A percentile compares a stretch with the other conserved stretches of the same genome.
phyloP scores from a whole-genome alignment of 2,113 vertebrate species.

The Serilophus lunatus region DNA sequence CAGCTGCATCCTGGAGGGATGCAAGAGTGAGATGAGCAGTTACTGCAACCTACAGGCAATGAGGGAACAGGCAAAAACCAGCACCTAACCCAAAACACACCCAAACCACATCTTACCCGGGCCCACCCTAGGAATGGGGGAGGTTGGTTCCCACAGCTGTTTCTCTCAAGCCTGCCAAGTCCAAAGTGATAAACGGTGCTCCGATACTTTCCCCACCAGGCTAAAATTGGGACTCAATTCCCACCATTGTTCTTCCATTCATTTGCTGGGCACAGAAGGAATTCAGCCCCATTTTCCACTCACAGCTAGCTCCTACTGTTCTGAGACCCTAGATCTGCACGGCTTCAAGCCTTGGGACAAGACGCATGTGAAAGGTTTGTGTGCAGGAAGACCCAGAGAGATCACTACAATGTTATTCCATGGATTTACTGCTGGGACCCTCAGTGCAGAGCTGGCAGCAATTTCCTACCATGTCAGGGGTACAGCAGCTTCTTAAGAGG shows the following conservation, averaged over 20 bases:
- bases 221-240: background rate
- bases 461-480: background rate
- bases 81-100: background rate
- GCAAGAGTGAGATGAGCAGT: background rate
- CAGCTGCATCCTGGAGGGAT: conserved; percentile 77
- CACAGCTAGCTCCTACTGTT: background rate
- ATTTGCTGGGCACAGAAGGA: background rate
- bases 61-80: background rate
- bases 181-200: background rate
- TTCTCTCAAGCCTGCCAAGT: background rate
- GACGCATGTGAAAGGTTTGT: background rate
- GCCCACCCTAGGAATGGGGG: background rate
- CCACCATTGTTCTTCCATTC: background rate
- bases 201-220: background rate
- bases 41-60: background rate
- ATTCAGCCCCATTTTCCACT: background rate
- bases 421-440: background rate
- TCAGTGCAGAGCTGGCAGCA: background rate
- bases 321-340: background rate
- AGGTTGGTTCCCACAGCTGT: background rate
- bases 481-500: background rate
- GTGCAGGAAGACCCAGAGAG: background rate
- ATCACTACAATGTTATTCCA: too few species aligned
- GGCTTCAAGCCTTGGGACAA: background rate
- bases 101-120: background rate